Evolutionary conservation across 2,888 invertebrate genomes (phyloP).

Genomic region (Meta bourneti): DNA sequence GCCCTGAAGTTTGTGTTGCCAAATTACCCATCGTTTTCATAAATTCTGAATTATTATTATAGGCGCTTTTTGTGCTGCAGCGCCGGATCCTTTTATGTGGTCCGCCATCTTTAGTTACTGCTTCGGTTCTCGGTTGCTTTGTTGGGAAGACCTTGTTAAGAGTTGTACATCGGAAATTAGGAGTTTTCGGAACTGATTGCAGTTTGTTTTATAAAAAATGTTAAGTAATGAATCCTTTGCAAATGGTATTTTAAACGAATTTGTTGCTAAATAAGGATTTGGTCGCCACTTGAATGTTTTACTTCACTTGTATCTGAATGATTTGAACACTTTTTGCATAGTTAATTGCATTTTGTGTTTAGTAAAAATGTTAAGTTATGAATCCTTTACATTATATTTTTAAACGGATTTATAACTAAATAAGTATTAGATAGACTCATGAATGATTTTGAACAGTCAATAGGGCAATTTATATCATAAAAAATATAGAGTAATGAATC

Average conservation of each 20-base stretch:
- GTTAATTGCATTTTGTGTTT: no score
- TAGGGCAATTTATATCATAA: no score
- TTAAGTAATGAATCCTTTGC: neutral
- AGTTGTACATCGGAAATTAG: slow-evolving; percentile 5
- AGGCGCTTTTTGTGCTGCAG: slow-evolving; percentile 23
- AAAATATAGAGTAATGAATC: no score
- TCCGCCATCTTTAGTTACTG: neutral
- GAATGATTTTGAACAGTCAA: no score
- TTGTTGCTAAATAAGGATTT: neutral
- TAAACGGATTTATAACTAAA: no score
- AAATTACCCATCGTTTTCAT: slow-evolving; percentile 48
- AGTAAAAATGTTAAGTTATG: no score
- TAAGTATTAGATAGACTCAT: no score
- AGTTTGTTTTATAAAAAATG: neutral
- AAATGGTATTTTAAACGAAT: neutral
- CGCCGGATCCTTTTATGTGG: neutral
- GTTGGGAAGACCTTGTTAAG: neutral
- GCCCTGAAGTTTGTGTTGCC: slow-evolving; percentile 21
- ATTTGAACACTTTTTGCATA: no score
- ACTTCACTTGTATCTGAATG: no score
- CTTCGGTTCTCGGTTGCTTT: neutral
- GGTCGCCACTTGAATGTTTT: no score
- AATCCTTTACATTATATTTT: no score
- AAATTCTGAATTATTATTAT: slow-evolving; percentile 42
- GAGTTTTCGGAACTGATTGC: neutral